Base-by-base conservation (phyloP, 2,797 vertebrate species). In the Pristis pectinata region DNA sequence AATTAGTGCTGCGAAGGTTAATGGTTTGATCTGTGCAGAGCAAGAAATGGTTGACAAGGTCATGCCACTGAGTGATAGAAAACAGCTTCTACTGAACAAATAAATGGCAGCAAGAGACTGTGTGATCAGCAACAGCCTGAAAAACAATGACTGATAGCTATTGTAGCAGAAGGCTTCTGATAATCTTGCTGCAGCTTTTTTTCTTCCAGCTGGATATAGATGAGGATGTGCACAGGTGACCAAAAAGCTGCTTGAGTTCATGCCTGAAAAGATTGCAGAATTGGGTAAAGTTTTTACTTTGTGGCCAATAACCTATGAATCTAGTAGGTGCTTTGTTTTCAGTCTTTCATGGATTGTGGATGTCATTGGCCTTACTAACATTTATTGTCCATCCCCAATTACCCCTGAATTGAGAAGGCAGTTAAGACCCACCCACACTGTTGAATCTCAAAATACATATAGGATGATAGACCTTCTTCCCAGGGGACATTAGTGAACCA, bases 61-160 rank as follows among this genome's bases (percentile, higher is more conserved):
- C 87, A 44, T 24, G 61, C 17, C 37, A 64, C 1, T 91, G 82
- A 91, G 61, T 91, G 61, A 91, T 67, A 41, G n/a, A 91, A 67
- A 91, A 91, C n/a, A 67, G 87, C 17, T 67, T 24, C 87, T 59
- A 67, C 61, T 91, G 87, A 91, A 67, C 61, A 91, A 91, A 67
- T 91, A 91, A 91, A 64, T 91, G n/a, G 87, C 61, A 91, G 59
- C 19, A 37, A 41, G 61, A 8, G n/a, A 27, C 61, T 41, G 61
- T 91, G 87, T 41, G 87, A 91, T 64, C 87, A 67, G 64, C 10
- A 91, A 41, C 61, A 91, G n/a, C 61, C n/a, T 61, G 22, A 61
- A 67, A 87, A 91, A 67, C 61, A 67, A 37, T 67, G 61, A 91
- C n/a, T 91, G 59, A 91, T 67, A 37, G n/a, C n/a, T 41, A 41